phyloP scores from a whole-genome alignment of 1,140 invertebrate species.

The Zophobas morio region DNA sequence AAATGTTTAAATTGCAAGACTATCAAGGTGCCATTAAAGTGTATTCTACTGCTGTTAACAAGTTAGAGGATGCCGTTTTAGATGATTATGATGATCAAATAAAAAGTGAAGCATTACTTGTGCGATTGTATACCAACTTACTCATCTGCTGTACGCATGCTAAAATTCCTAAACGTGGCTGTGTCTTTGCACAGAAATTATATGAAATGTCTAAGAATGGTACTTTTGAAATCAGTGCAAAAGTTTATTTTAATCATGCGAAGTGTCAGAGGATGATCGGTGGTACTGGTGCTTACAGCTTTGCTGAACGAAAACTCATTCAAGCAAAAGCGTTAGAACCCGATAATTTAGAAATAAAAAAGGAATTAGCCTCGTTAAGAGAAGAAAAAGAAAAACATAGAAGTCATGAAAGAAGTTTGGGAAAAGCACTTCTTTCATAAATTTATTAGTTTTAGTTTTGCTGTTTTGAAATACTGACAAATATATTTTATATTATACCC shows the following conservation, averaged over 20 bases:
- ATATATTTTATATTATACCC: no score
- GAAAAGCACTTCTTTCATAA: not conserved
- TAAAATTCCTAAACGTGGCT: conserved; percentile 71
- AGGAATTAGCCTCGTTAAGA: not conserved
- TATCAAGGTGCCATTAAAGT: conserved; percentile 33
- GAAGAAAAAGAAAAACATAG: not conserved
- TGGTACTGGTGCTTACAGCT: not conserved
- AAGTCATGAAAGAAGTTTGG: not conserved
- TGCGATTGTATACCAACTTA: conserved; percentile 79
- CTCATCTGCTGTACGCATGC: conserved; percentile 77
- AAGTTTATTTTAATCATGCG: conserved; percentile 72
- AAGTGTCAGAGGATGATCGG: conserved; percentile 66
- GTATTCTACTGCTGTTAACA: conserved; percentile 9
- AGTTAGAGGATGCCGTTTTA: conserved; percentile 59
- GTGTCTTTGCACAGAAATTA: conserved; percentile 70
- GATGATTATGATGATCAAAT: conserved; percentile 74
- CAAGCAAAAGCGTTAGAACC: not conserved
- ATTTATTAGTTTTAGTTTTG: no score
- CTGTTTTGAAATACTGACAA: no score
- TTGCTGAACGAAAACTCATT: not conserved
- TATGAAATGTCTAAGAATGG: conserved; percentile 66
- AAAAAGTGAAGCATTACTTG: conserved; percentile 71
- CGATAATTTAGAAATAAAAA: not conserved
- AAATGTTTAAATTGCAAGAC: not conserved
- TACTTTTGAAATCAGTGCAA: conserved; percentile 70